Evolutionary conservation across 2,797 vertebrate genomes (phyloP), one percentile per base, ranked within the genome.

Genomic region (Sparus aurata): DNA sequence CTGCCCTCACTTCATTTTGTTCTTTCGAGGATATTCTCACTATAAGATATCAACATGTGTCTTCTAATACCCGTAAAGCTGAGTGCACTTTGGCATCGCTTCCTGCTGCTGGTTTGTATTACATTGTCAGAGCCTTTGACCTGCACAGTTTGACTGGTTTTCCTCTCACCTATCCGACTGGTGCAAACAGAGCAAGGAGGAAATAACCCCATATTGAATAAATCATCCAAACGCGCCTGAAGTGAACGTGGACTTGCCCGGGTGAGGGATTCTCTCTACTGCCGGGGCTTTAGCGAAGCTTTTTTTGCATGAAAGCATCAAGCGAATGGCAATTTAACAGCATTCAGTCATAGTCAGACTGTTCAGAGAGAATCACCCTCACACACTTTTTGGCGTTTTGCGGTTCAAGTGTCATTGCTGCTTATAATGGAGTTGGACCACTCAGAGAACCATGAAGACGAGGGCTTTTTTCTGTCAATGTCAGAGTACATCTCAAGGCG

Each of bases 361-460:
- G 77, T 34, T 18, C n/a, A n/a, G n/a, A 45, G 46, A 65, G 62
- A 84, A 82, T 62, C 59, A 22, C 72, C 67, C 47, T n/a, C 76
- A 58, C 47, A 50, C 77, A 75, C 69, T 82, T 85, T 85, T 75
- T 50, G 68, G 54, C 61, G 59, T 69, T 63, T 64, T 68, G 73
- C 11, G 49, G 57, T 71, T 82, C 69, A 67, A 69, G 79, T 83
- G 69, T 72, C 66, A 43, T 4, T 0, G 69, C 46, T 27, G 72
- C 73, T 50, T 30, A 59, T 74, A 80, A 83, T 65, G n/a, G 68
- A 75, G 74, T 43, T 4, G 18, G 20, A 62, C 54, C 75, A 59
- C 75, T 76, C 58, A 52, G 27, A 47, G 71, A 49, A 54, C 18
- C 72, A 45, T 80, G 73, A 84, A 80, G 55, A 75, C 12, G 17